Base-by-base conservation (phyloP, 2,113 vertebrate species). In the Poecile atricapillus region DNA sequence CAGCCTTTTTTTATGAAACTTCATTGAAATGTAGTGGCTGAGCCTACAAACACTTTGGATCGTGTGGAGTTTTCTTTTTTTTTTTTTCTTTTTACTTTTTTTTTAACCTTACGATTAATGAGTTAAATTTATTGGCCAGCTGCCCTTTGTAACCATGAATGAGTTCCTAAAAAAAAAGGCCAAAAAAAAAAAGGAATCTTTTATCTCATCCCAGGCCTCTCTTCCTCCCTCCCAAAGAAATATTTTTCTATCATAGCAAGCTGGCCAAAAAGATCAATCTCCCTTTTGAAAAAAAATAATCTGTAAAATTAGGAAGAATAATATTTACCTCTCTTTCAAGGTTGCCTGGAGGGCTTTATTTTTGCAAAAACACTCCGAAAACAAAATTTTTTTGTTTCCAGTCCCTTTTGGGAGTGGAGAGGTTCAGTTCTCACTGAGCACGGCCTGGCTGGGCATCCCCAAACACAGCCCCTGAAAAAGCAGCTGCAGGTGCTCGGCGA, bases 91-190 rank as follows among this genome's bases (percentile, higher is more conserved):
- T 41, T 50, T 18, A 6, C 3, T 6, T 55, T 58, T 27, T 39
- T 41, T 41, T n/a, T 13, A 56, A 16, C 35, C 52, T 90, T 93
- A 78, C 71, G 28, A 95, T 90, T 92, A 88, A 94, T 71, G 89
- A 94, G 80, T 96, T 95, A 95, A 94, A 95, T 94, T 79, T 90
- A 92, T 90, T 96, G 93, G 83, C 94, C 91, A 86, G 83, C 83
- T 91, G 93, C 91, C 76, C 77, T 92, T 95, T 83, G 87, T 94
- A 94, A 85, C 87, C 73, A 86, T 95, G 89, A 95, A 94, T 95
- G 83, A 95, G 71, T 76, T 94, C 89, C 68, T 79, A 74, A 90
- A 90, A 79, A 69, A 77, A 83, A 64, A 50, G 3, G 2, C 7
- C 2, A 3, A 21, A 41, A 81, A 77, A 47, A 63, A 59, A 50